A percentile compares a stretch with the other conserved stretches of the same genome.
These are phyloP conservation scores for Heliconius sara DNA, from an alignment of 2,888 invertebrate species.

Conservation along the genomic window DNA sequence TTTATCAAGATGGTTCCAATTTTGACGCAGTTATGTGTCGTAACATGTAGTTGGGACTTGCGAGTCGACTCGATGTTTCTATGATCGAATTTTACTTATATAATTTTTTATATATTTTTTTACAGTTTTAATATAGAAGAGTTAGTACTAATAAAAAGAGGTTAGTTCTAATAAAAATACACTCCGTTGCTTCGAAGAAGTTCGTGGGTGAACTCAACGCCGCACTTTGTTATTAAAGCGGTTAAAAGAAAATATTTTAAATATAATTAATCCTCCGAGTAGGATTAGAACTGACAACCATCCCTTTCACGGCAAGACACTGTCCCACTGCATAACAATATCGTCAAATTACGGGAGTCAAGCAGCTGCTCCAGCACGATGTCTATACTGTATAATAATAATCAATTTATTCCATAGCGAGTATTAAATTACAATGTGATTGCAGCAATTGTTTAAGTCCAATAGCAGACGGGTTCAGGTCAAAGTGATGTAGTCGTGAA, in stretches of 20 bases:
- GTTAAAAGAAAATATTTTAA: not conserved
- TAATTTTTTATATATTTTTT: no score
- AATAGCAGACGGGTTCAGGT: constrained; percentile 25
- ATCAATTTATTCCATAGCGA: not conserved
- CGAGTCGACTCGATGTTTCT: no score
- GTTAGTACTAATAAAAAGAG: no score
- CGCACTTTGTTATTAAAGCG: not conserved
- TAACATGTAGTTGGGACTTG: not conserved
- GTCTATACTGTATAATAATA: constrained; percentile 10
- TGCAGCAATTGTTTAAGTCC: constrained; percentile 27
- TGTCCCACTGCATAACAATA: not conserved
- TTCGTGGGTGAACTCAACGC: not conserved
- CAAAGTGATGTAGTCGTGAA: constrained; percentile 27
- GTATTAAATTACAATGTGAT: constrained; percentile 20
- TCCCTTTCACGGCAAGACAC: not conserved
- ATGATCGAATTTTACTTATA: no score
- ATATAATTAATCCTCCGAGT: not conserved
- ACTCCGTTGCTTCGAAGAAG: no score
- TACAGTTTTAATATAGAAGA: no score
- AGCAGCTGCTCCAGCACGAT: not conserved
- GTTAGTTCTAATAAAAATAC: no score
- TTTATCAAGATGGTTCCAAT: not conserved
- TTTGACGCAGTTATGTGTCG: not conserved
- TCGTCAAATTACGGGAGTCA: not conserved
- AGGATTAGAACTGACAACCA: not conserved